These are phyloP conservation scores for Cladorhizidae sp. DNA, from an alignment of 37 sponge, comb jelly and placozoan species.

Conservation along the genomic window DNA sequence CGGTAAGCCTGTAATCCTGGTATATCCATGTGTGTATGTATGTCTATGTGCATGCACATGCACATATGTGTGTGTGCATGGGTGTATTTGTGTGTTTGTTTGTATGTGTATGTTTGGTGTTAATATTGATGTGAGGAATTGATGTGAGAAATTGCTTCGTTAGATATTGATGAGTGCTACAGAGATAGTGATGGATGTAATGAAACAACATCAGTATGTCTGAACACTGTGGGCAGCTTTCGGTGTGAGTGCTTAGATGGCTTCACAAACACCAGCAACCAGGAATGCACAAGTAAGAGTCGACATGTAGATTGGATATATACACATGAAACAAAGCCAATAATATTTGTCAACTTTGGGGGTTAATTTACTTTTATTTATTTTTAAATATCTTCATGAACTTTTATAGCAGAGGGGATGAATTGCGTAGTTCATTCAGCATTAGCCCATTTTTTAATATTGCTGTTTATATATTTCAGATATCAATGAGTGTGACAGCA, in stretches of 20 bases:
- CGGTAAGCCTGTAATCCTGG: neutral
- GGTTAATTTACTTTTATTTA: no score
- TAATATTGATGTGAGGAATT: neutral
- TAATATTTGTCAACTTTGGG: no score
- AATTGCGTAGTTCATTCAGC: no score
- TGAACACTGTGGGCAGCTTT: slow-evolving; percentile 46
- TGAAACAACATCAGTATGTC: slow-evolving; percentile 10
- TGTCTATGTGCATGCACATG: no score
- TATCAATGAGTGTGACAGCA: slow-evolving; percentile 25
- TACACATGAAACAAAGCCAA: neutral
- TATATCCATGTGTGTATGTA: no score
- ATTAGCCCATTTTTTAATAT: no score
- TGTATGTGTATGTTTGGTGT: no score
- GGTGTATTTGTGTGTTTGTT: no score
- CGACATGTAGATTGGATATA: neutral
- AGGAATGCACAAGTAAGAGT: neutral
- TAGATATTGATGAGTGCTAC: slow-evolving; percentile 54
- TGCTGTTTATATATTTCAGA: no score
- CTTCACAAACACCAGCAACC: slow-evolving; percentile 4
- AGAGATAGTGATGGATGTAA: slow-evolving; percentile 17
- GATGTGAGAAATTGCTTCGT: neutral
- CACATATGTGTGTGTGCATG: no score
- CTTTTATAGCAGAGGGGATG: no score
- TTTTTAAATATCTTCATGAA: no score
- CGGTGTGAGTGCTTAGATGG: slow-evolving; percentile 43